These are phyloP conservation scores for Epinephelus cyanopodus DNA, from an alignment of 2,113 vertebrate species.

Conservation along the genomic window DNA sequence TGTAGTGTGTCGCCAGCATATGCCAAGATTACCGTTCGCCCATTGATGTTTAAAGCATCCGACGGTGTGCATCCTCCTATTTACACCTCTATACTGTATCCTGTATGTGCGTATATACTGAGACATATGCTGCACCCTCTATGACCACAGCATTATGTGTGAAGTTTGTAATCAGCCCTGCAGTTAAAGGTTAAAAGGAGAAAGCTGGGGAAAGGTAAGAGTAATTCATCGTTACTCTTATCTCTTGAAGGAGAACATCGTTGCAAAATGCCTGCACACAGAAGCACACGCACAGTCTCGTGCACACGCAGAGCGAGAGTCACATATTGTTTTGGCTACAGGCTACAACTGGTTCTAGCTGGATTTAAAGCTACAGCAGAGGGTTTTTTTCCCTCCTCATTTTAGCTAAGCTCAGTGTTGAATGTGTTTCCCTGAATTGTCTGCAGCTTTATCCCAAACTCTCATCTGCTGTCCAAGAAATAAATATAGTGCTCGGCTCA, in stretches of 20 bases:
- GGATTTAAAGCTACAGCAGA: conserved; percentile 79
- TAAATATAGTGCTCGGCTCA: not conserved
- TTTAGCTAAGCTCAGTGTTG: conserved; percentile 50
- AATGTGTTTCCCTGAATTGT: conserved; percentile 32
- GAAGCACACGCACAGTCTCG: conserved; percentile 19
- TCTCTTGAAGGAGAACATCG: conserved; percentile 60
- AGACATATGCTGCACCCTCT: not conserved
- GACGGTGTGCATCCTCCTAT: conserved; percentile 11
- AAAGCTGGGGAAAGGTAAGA: conserved; percentile 49
- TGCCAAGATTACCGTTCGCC: conserved; percentile 19
- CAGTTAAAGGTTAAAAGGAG: conserved; percentile 61
- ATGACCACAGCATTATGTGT: not conserved
- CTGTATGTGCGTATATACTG: not conserved
- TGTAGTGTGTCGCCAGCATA: conserved; percentile 14
- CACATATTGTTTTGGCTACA: conserved; percentile 82
- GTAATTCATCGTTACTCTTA: conserved; percentile 70
- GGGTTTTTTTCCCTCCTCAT: conserved; percentile 15
- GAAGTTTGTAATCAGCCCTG: conserved; percentile 53
- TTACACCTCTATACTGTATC: not conserved
- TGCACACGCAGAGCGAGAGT: conserved; percentile 51
- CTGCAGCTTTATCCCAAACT: conserved; percentile 26
- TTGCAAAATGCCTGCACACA: conserved; percentile 53
- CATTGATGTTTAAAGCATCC: conserved; percentile 10
- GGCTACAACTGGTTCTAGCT: conserved; percentile 82
- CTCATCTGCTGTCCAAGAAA: conserved; percentile 32